phyloP scores from a whole-genome alignment of 1,140 invertebrate genomes.

The Ips typographus region DNA sequence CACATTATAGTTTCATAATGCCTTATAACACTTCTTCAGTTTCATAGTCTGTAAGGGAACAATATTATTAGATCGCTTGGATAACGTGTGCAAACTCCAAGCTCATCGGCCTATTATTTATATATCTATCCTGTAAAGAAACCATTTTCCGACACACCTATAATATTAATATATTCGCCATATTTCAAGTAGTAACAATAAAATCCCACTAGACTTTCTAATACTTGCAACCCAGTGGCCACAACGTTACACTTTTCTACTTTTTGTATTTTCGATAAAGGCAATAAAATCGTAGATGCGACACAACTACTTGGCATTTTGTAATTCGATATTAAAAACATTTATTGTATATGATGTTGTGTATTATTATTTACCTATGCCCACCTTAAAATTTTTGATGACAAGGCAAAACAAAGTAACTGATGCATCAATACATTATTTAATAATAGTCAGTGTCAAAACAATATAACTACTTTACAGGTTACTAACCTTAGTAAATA shows the following conservation, averaged over 20 bases:
- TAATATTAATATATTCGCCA: not conserved
- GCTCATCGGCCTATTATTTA: too few relatives aligned
- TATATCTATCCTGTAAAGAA: not conserved
- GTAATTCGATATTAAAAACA: not conserved
- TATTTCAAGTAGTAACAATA: not conserved
- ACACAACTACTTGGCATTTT: not conserved
- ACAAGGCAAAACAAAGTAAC: too few relatives aligned
- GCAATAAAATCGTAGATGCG: not conserved
- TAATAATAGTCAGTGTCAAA: too few relatives aligned
- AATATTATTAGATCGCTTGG: too few relatives aligned
- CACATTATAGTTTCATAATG: too few relatives aligned
- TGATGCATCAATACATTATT: too few relatives aligned
- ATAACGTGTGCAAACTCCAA: too few relatives aligned
- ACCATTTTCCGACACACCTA: not conserved
- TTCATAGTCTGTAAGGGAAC: too few relatives aligned
- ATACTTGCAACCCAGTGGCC: not conserved
- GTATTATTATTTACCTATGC: not conserved
- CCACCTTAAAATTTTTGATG: too few relatives aligned
- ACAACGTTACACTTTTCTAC: conserved; percentile 24
- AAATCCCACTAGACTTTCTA: not conserved
- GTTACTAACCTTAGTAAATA: too few relatives aligned
- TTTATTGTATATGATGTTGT: not conserved
- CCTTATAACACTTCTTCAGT: too few relatives aligned
- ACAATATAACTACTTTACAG: too few relatives aligned
- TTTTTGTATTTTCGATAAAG: conserved; percentile 12